A percentile compares a stretch with the other conserved stretches of the same genome.
phyloP scores from a whole-genome alignment of 2,888 invertebrate genomes.

The Labia minor region DNA sequence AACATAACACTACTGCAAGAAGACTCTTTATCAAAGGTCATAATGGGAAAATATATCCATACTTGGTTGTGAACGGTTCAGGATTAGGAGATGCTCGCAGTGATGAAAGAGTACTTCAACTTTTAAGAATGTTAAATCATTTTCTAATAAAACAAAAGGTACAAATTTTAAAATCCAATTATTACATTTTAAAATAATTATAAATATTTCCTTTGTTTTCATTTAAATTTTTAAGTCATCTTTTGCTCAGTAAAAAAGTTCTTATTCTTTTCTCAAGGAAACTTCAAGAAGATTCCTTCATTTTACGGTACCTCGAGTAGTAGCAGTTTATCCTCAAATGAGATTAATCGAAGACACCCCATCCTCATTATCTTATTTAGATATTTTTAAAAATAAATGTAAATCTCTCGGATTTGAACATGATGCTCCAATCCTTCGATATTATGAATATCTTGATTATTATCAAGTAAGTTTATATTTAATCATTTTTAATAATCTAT shows the following conservation, averaged over 20 bases:
- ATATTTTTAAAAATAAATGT: constrained; percentile 43
- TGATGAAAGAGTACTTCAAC: constrained; percentile 44
- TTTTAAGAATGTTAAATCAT: constrained; percentile 44
- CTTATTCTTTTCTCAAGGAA: constrained; percentile 33
- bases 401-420: constrained; percentile 38
- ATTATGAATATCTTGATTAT: constrained; percentile 42
- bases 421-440: constrained; percentile 41
- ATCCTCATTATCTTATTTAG: constrained; percentile 37
- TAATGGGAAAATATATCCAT: constrained; percentile 48
- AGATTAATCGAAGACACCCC: constrained; percentile 45
- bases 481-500: background rate
- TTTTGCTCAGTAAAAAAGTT: background rate
- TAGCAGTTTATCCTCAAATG: constrained; percentile 44
- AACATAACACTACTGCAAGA: constrained; percentile 43
- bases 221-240: background rate
- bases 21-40: constrained; percentile 46
- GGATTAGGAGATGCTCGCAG: constrained; percentile 42
- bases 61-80: constrained; percentile 44
- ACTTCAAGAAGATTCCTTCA: constrained; percentile 42
- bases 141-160: constrained; percentile 45
- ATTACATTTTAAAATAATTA: constrained; percentile 13
- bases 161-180: too few species aligned
- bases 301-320: constrained; percentile 43
- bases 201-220: background rate
- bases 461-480: constrained; percentile 33